Evolutionary conservation across 2,113 vertebrate species (phyloP).

Genomic region (Oceanites oceanicus): DNA sequence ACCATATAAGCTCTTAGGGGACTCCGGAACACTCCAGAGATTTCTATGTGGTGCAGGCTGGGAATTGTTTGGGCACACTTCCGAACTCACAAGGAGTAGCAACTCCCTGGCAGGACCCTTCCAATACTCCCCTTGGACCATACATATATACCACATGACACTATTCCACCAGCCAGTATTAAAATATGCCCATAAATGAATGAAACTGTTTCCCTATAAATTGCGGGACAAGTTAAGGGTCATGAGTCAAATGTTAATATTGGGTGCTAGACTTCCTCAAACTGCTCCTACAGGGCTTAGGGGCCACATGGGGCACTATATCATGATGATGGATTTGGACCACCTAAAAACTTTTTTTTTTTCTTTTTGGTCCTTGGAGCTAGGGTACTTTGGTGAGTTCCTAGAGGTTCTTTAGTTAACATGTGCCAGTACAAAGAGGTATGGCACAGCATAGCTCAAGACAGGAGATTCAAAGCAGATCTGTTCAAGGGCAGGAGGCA

Average conservation of each 20-base stretch:
- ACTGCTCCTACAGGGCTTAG: neutral
- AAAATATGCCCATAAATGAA: neutral
- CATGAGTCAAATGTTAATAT: neutral
- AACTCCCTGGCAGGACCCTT: neutral
- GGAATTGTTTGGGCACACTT: neutral
- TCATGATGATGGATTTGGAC: neutral
- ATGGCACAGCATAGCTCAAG: neutral
- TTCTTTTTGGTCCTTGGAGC: neutral
- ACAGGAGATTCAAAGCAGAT: neutral
- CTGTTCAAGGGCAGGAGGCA: neutral
- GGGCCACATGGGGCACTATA: neutral
- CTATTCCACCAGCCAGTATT: neutral
- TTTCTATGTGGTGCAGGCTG: neutral
- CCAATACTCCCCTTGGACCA: neutral
- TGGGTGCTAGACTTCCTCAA: neutral
- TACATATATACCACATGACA: neutral
- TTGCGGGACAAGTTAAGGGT: neutral
- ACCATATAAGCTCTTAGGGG: rapidly evolving
- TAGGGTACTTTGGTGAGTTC: neutral
- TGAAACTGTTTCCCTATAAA: neutral
- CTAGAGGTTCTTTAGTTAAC: neutral
- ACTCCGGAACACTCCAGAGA: neutral
- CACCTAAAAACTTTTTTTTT: neutral
- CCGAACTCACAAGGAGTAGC: neutral
- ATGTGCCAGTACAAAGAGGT: neutral